Evolutionary conservation across 2,888 invertebrate genomes (phyloP).

Genomic region (Heteromurus nitidus): DNA sequence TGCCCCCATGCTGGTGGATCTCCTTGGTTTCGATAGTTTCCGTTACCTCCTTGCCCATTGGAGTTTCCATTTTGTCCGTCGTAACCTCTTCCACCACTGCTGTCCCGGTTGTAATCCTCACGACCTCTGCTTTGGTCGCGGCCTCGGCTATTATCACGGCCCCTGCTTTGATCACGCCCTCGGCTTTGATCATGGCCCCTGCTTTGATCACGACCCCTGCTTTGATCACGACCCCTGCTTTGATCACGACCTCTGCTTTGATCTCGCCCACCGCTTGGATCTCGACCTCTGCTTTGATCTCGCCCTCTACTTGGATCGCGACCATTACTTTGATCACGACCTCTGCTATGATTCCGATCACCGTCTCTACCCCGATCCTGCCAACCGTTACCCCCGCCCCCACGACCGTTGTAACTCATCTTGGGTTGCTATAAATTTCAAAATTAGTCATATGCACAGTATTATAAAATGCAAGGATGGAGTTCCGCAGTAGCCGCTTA

Average conservation of each 20-base stretch:
- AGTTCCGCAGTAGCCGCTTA: too few species aligned
- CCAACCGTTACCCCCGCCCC: neutral
- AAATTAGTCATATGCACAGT: too few species aligned
- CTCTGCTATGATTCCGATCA: constrained; percentile 3
- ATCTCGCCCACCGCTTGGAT: too few species aligned
- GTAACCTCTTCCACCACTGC: neutral
- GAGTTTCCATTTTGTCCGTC: neutral
- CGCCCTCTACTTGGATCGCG: too few species aligned
- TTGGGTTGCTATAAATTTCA: neutral
- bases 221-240: neutral
- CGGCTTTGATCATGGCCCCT: constrained; percentile 1
- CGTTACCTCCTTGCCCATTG: neutral
- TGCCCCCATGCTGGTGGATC: neutral
- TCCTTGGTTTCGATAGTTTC: too few species aligned
- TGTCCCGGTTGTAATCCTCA: neutral
- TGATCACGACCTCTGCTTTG: neutral
- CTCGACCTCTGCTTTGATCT: too few species aligned
- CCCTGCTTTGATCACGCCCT: neutral
- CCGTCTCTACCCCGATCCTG: constrained; percentile 6
- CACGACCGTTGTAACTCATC: neutral
- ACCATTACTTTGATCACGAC: too few species aligned
- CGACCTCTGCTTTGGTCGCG: neutral
- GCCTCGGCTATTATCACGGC: constrained; percentile 5
- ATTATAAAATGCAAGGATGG: too few species aligned
- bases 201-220: neutral